Conservation (phyloP, 2,113 vertebrate genomes). For the Campylomormyrus tamandua region DNA sequence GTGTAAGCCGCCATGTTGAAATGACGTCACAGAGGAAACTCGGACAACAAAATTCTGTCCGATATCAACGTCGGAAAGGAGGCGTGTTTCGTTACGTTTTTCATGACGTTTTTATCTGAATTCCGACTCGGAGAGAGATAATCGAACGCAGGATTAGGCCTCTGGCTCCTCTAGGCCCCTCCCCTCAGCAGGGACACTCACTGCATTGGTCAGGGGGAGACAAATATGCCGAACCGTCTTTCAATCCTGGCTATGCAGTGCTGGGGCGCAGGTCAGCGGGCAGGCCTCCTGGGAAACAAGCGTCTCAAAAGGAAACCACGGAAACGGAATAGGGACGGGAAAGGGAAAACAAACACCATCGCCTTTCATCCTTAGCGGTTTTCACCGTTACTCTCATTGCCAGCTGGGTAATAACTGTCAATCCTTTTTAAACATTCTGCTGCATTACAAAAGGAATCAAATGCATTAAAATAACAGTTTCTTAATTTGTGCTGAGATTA, state of each 20-base stretch:
- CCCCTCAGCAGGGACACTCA: not conserved
- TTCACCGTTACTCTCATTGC: not conserved
- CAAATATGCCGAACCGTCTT: not conserved
- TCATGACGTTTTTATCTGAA: no score
- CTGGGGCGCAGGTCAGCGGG: slow-evolving; percentile 25
- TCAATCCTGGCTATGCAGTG: not conserved
- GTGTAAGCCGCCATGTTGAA: no score
- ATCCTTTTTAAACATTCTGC: not conserved
- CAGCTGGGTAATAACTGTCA: not conserved
- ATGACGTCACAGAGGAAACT: no score
- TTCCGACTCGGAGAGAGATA: no score
- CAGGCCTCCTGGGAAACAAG: slow-evolving; percentile 26
- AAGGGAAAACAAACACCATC: not conserved
- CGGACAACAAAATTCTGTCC: no score
- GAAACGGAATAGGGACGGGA: not conserved
- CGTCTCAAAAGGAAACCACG: slow-evolving; percentile 17
- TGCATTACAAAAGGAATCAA: not conserved
- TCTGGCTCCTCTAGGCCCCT: not conserved
- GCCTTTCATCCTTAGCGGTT: not conserved
- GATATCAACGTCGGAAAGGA: no score
- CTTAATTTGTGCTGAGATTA: not conserved
- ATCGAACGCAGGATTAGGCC: not conserved
- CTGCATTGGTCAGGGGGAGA: not conserved
- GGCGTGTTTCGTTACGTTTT: no score
- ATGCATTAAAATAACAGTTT: not conserved